phyloP scores from a whole-genome alignment of 1,140 invertebrate species.

The Neotoxoptera formosana region DNA sequence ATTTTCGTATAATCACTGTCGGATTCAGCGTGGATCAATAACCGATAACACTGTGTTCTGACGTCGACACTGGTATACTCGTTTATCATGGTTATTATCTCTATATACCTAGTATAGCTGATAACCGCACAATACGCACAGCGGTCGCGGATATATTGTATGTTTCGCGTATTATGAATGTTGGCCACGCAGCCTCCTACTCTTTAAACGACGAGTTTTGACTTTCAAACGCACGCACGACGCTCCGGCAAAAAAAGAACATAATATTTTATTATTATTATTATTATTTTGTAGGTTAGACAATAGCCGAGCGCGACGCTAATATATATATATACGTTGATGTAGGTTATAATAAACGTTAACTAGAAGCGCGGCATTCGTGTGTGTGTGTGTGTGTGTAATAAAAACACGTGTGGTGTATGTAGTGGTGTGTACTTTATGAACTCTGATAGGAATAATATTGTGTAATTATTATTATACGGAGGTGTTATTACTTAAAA shows the following conservation, averaged over 20 bases:
- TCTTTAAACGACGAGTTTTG: slow-evolving; percentile 3
- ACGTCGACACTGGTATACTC: not conserved
- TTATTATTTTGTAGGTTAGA: slow-evolving; percentile 26
- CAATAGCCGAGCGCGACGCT: slow-evolving; percentile 9
- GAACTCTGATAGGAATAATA: not conserved
- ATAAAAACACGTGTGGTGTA: not conserved
- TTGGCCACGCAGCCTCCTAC: not conserved
- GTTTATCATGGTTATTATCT: not conserved
- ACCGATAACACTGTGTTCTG: not conserved
- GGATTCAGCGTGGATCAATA: not conserved
- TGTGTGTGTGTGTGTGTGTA: not conserved
- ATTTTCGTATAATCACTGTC: not conserved
- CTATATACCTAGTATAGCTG: not conserved
- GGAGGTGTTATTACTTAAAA: not conserved
- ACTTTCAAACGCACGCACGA: not conserved
- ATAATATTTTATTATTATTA: not conserved
- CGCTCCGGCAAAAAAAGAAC: not conserved
- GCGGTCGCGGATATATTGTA: not conserved
- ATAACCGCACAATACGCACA: not conserved
- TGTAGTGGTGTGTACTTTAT: not conserved
- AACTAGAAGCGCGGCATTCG: not conserved
- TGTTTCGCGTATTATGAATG: not conserved
- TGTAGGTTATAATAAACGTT: not conserved
- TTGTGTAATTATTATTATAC: not conserved
- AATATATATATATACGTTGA: not conserved